phyloP scores from a whole-genome alignment of 2,113 vertebrate genomes.

The Nesogale talazaci region DNA sequence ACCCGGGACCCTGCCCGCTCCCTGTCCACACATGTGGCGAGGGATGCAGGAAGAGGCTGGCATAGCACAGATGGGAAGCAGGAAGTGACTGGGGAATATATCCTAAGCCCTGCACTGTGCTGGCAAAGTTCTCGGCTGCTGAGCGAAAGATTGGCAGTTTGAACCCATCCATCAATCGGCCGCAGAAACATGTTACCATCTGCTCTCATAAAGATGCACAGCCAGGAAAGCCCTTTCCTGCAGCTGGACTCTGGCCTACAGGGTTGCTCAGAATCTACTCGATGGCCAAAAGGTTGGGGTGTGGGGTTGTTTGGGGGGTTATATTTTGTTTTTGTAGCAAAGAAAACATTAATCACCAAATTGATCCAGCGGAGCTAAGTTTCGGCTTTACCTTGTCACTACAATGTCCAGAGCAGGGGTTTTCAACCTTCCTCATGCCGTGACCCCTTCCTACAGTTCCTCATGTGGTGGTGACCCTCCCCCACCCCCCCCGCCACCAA shows the following conservation, averaged over 20 bases:
- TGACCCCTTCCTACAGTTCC: too few relatives aligned
- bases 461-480: too few relatives aligned
- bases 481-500: too few relatives aligned
- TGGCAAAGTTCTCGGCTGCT: background rate
- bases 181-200: background rate
- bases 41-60: background rate
- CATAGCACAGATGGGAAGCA: background rate
- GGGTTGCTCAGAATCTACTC: background rate
- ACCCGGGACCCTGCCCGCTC: fast-evolving
- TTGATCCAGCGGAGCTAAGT: background rate
- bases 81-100: background rate
- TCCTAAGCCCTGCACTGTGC: background rate
- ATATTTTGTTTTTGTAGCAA: background rate
- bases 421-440: too few relatives aligned
- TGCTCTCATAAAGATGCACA: background rate
- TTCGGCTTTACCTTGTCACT: background rate
- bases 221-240: background rate
- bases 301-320: too few relatives aligned
- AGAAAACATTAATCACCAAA: constrained; percentile 26
- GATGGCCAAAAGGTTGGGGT: background rate
- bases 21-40: background rate
- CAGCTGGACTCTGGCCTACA: background rate
- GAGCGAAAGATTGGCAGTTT: background rate
- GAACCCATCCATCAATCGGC: background rate
- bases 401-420: background rate